Base-by-base conservation (phyloP, 2,888 invertebrate species). In the Cataglyphis altisquamis region DNA sequence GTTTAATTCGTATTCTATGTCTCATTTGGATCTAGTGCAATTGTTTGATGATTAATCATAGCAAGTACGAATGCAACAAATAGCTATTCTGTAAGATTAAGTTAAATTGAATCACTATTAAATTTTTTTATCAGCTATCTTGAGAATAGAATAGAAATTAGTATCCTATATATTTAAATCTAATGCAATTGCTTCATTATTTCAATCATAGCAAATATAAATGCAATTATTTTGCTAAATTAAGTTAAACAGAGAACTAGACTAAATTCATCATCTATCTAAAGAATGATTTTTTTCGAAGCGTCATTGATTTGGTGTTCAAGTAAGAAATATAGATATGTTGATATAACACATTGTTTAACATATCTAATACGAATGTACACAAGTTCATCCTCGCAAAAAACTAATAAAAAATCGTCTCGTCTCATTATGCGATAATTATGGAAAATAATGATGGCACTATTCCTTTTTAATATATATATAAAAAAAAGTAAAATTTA, bases 261-360 rank as follows among this genome's bases (percentile, higher is more conserved):
- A 66, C 18, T 36, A 66, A 73, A 73, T 62, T 73, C 36, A 45
- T 75, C 45, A 25, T 18, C 12, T 66, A 75, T 18, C 48, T 66
- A 66, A 32, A 45, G 15, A 52, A 68, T 25, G 0, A 77, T 77
- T 21, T 39, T 45, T 45, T 29, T 68, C 29, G 15, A 77, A 77
- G 68, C 39, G 55, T 72, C 45, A 57, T 77, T 77, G 55, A 72
- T 66, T 77, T 77, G 68, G 41, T 77, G 39, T 77, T 57, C 29
- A 29, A 39, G 32, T 64, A n/a, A 21, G 64, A 66, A 36, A 67
- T 18, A 12, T 63, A n/a, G 6, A 39, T 48, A 45, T 64, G n/a
- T 48, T 41, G 8, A 25, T 36, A 25, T 67, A 8, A 57, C 39
- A 21, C 29, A 32, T 3, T 3, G 2, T 18, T 45, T 66, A 68